Conservation (phyloP, 1,140 invertebrate species). For the Polyergus mexicanus region DNA sequence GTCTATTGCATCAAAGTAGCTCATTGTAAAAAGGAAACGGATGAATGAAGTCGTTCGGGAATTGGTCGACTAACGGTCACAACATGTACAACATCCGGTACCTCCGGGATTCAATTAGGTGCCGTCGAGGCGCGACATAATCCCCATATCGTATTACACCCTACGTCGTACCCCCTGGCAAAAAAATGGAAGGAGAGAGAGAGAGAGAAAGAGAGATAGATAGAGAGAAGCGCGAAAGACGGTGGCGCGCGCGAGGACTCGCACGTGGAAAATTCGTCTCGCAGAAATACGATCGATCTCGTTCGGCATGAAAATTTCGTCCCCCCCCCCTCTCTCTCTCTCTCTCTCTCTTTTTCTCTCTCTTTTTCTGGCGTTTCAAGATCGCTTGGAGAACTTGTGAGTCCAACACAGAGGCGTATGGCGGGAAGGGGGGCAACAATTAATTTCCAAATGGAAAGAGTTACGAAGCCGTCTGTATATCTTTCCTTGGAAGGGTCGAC, state of each 20-base stretch:
- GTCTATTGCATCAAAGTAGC: constrained; percentile 5
- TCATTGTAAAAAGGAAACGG: constrained; percentile 39
- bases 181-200: constrained; percentile 2
- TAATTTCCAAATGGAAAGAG: constrained; percentile 70
- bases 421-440: constrained; percentile 54
- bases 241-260: neutral
- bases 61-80: constrained; percentile 70
- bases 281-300: constrained; percentile 2
- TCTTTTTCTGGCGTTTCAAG: too few relatives aligned
- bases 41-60: constrained; percentile 57
- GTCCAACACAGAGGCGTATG: constrained; percentile 1
- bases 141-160: constrained; percentile 71
- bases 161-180: constrained; percentile 16
- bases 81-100: constrained; percentile 62
- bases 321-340: neutral
- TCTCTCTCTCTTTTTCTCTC: neutral
- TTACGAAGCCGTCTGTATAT: constrained; percentile 65
- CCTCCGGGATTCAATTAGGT: constrained; percentile 74
- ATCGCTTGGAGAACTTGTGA: neutral
- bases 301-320: constrained; percentile 24
- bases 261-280: constrained; percentile 42
- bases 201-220: neutral
- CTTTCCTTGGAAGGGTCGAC: constrained; percentile 54
- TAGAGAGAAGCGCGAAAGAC: neutral
- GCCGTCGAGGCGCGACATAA: constrained; percentile 68